Conservation (phyloP, 2,797 vertebrate species). For the Hirundo rustica region DNA sequence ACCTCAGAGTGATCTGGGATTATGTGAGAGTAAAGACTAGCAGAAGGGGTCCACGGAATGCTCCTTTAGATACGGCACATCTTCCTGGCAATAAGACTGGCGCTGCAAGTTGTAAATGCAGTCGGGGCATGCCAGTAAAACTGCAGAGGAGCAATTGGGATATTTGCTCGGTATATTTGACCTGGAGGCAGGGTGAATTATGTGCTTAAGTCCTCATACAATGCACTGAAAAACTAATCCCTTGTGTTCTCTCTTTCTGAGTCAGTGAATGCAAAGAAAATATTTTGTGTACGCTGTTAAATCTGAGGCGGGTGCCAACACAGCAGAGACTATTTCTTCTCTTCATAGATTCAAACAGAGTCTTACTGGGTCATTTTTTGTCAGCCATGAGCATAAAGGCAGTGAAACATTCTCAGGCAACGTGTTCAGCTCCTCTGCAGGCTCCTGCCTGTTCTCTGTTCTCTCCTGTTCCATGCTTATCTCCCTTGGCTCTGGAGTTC, state of each 20-base stretch:
- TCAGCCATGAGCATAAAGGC: neutral
- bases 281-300: neutral
- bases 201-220: neutral
- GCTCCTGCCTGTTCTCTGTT: neutral
- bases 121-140: neutral
- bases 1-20: neutral
- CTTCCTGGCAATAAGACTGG: neutral
- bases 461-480: neutral
- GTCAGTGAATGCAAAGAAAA: neutral
- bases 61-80: neutral
- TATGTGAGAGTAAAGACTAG: neutral
- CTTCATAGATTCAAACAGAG: neutral
- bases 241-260: neutral
- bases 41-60: neutral
- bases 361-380: neutral
- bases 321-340: neutral
- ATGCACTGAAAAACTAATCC: neutral
- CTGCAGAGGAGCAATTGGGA: neutral
- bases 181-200: neutral
- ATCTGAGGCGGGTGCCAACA: neutral
- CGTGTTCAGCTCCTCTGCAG: neutral
- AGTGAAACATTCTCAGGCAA: neutral
- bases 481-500: neutral
- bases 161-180: neutral
- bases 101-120: neutral